Base-by-base conservation (phyloP, 2,888 invertebrate genomes). In the Rotaria magnacalcarata region DNA sequence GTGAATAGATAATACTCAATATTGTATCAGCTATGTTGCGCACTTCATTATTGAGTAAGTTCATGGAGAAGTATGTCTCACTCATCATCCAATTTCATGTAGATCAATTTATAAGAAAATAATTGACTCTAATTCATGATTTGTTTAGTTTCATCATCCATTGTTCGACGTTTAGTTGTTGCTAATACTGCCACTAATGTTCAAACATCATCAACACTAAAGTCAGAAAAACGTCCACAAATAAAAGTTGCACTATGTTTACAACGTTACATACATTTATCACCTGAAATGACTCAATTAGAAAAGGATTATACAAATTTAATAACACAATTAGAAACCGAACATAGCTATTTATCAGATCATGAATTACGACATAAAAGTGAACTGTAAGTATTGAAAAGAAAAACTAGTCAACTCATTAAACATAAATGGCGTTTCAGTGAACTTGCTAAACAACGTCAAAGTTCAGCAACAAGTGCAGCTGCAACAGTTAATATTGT, bases 311-410 rank as follows among this genome's bases (percentile, higher is more conserved):
- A 67, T 19, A 41, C 67, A 27, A 34, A 67, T 19, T 67, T 67
- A 67, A 19, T 27, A 19, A 14, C 27, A 27, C 34, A 67, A 27
- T 16, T 67, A 7, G 67, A 67, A 34, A 67, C 19, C 5, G 67
- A 67, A 67, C 7, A 67, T 67, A 67, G 67, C n/a, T 67, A 67
- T 67, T 67, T 67, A 67, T 67, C 67, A 19, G 67, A 67, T 67
- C 67, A 67, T 67, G 67, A 67, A 67, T 67, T 67, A 67, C 14
- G 67, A 67, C 67, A 67, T 27, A 67, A 41, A 41, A 34, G 14
- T 34, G 67, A 67, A 67, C 4, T 41, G 67, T 67, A 41, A 34
- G 6, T 67, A 19, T 54, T 34, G 21, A 54, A 3, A 54, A 54
- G 3, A 54, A 21, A 21, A 6, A 19, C 4, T 21, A 21, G 3